Evolutionary conservation across 1,140 invertebrate species (phyloP).

Genomic region (Rhagoletis zephyria): DNA sequence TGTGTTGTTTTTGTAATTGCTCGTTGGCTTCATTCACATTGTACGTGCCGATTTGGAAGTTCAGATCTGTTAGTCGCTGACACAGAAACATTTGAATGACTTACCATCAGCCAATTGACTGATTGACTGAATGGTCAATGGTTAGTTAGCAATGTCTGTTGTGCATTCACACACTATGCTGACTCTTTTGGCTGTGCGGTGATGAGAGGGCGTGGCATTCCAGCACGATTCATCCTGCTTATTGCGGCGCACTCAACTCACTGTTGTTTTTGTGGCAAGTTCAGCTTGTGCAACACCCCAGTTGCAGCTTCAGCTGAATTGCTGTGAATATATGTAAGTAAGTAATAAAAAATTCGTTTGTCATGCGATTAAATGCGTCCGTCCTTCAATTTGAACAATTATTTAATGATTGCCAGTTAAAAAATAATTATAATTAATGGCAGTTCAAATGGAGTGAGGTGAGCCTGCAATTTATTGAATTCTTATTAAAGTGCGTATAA

Average conservation of each 20-base stretch:
- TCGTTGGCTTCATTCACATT: not conserved
- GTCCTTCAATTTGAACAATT: conserved; percentile 6
- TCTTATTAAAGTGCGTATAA: not conserved
- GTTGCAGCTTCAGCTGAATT: not conserved
- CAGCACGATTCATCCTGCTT: not conserved
- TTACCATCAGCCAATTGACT: conserved; percentile 21
- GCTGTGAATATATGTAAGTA: not conserved
- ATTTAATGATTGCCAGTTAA: conserved; percentile 46
- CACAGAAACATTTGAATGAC: conserved; percentile 39
- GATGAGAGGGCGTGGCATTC: not conserved
- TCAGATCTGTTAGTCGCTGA: conserved; percentile 20
- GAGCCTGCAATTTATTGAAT: not conserved
- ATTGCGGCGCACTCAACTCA: not conserved
- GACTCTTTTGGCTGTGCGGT: not conserved
- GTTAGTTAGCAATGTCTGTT: not conserved
- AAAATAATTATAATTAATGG: conserved; percentile 42
- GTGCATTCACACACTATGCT: not conserved
- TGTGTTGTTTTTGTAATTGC: conserved; percentile 27
- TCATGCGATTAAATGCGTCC: conserved; percentile 21
- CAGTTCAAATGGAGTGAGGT: conserved; percentile 14
- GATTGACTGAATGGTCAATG: conserved; percentile 21
- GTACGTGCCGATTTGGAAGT: conserved; percentile 44
- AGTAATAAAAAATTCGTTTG: not conserved
- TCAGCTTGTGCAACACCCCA: not conserved
- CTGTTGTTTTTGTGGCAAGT: not conserved